Evolutionary conservation across 2,888 invertebrate species (phyloP), one percentile per base, ranked within the genome.

Genomic region (Artemia sp.): DNA sequence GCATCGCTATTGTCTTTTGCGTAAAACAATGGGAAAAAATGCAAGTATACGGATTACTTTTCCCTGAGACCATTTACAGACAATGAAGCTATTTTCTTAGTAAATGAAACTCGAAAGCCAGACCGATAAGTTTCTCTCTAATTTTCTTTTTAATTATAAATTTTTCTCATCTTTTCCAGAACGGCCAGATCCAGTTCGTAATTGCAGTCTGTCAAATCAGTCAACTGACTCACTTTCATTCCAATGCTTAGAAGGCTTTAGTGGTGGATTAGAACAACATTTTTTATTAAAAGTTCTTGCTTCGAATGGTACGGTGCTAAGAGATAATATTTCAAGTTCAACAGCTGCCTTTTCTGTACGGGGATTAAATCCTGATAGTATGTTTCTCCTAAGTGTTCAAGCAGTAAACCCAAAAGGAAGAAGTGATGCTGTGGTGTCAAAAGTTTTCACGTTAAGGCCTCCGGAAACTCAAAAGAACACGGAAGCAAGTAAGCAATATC

Each of bases 131-230:
- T 38, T 38, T 38, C 38, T 38, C 38, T 38, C 38, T 38, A 38
- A 38, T 6, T 38, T 38, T 38, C 38, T 38, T 38, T 38, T 38
- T 38, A 38, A 38, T 38, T 38, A 38, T 38, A 38, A 2, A 38
- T 10, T 2, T 9, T 58, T 58, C 24, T 58, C 9, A 19, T 9
- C 0, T 53, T 58, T 58, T 24, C 38, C 52, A 71, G 71, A 71
- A 53, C 69, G 69, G 51, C 92, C 92, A 9, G 90, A 91, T 77
- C 87, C 90, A 69, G 82, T 92, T 70, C 86, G 88, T 76, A 92
- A 92, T 80, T 92, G 92, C 79, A 85, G 88, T n/a, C 85, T 92
- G 52, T 86, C 86, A 70, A 92, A 92, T 80, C 89, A 91, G 79
- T 92, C 91, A 70, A 83, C 85, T 73, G 89, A 91, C 77, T 87